These are phyloP conservation scores for Lymantria dispar DNA, from an alignment of 2,888 invertebrate species.

Conservation along the genomic window DNA sequence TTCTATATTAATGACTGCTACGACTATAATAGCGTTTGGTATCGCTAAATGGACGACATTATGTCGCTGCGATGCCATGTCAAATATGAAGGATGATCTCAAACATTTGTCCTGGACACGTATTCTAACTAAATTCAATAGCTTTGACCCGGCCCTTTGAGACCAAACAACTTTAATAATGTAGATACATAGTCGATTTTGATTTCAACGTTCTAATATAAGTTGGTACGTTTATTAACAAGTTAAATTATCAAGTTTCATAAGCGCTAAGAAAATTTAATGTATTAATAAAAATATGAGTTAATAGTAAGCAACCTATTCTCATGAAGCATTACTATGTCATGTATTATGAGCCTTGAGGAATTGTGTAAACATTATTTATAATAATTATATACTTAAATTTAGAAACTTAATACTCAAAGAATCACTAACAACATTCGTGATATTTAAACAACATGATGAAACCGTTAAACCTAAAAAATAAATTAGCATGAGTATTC, in stretches of 20 bases:
- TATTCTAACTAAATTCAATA: slow-evolving; percentile 53
- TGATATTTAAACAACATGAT: slow-evolving; percentile 71
- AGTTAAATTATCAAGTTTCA: slow-evolving; percentile 1
- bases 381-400: slow-evolving; percentile 30
- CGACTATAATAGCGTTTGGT: slow-evolving; percentile 60
- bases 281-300: slow-evolving; percentile 9
- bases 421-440: slow-evolving; percentile 46
- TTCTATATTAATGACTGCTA: slow-evolving; percentile 61
- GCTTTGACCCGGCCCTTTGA: slow-evolving; percentile 39
- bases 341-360: slow-evolving; percentile 31
- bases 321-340: not conserved
- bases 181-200: slow-evolving; percentile 24
- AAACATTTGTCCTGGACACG: slow-evolving; percentile 55
- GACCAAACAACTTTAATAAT: slow-evolving; percentile 47
- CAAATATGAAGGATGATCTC: slow-evolving; percentile 70
- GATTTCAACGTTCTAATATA: slow-evolving; percentile 39
- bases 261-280: slow-evolving; percentile 10
- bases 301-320: slow-evolving; percentile 13
- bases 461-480: slow-evolving; percentile 77
- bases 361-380: slow-evolving; percentile 33
- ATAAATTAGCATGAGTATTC: slow-evolving; percentile 67
- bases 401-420: slow-evolving; percentile 43
- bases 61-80: slow-evolving; percentile 57
- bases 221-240: slow-evolving; percentile 23
- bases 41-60: slow-evolving; percentile 69